These are phyloP conservation scores for Psophia crepitans DNA, from an alignment of 2,113 vertebrate species.

Conservation along the genomic window DNA sequence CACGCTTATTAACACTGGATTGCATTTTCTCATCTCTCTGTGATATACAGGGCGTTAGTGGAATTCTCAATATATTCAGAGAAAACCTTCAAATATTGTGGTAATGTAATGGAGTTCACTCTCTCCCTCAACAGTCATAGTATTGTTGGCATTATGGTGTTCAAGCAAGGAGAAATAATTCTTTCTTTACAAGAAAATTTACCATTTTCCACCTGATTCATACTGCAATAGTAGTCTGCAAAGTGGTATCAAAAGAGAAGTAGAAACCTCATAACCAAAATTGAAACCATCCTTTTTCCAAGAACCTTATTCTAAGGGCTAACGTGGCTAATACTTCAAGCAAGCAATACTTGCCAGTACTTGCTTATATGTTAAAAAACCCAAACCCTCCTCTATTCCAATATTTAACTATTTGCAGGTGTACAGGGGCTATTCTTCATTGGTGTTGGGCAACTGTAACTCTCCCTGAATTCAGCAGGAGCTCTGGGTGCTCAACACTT, in stretches of 20 bases:
- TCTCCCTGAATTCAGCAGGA: neutral
- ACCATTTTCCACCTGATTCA: neutral
- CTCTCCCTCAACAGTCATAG: neutral
- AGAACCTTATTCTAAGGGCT: neutral
- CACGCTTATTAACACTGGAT: neutral
- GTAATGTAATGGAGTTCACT: neutral
- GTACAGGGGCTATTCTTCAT: neutral
- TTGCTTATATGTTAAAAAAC: neutral
- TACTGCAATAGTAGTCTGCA: neutral
- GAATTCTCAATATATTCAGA: neutral
- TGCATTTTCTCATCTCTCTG: neutral
- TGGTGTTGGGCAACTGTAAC: neutral
- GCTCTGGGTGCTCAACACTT: neutral
- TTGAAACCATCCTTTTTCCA: neutral
- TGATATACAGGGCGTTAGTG: neutral
- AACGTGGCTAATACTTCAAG: neutral
- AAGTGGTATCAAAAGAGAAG: neutral
- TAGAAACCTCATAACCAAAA: neutral
- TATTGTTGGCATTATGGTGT: neutral
- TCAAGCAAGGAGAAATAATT: neutral
- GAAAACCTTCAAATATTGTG: neutral
- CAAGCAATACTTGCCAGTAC: neutral
- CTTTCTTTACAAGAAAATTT: neutral
- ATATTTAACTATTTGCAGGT: neutral
- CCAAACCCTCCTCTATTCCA: neutral